Evolutionary conservation across 2,888 invertebrate genomes (phyloP), one percentile per base, ranked within the genome.

Genomic region (Cataglyphis rosenhaueri): DNA sequence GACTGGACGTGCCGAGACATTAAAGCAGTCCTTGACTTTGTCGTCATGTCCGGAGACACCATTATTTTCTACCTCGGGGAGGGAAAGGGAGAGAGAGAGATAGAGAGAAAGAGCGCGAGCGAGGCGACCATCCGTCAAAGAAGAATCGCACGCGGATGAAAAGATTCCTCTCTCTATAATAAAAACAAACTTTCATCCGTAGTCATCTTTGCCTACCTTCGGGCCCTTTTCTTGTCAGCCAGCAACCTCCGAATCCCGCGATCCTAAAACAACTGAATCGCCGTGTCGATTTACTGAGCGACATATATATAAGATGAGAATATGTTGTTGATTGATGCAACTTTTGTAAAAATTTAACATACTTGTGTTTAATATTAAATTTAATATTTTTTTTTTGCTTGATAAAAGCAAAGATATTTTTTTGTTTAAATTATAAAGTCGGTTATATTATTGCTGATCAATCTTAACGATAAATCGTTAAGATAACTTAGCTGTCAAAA

Each of bases 261-360:
- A 86, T 91, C 92, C 92, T 92, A 91, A 92, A 92, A 92, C 92
- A 92, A 92, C 92, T 83, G 82, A 83, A 83, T 89, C 83, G 75
- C 25, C 61, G 38, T 9, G 18, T 21, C 57, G 59, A 35, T 21
- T 59, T 32, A 10, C 38, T 32, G 55, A 41, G 15, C 57, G 29
- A 55, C 76, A 32, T 4, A 41, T 32, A 41, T 66, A 59, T 55
- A 25, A 25, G 55, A 55, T 38, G n/a, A 15, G 29, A 55, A 65
- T 65, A 38, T 55, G n/a, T 76, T 65, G 76, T 65, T 57, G 59
- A 68, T 41, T 8, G 57, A 41, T 41, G 59, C 59, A 32, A 35
- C 10, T 35, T 18, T 68, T 78, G 59, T 59, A 44, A 59, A 59
- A 21, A 68, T 35, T 21, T 68, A 18, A 32, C 68, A 35, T 35